A percentile compares a stretch with the other conserved stretches of the same genome.
Evolutionary conservation across 2,888 invertebrate species (phyloP).

Genomic region (Spialia ferax): DNA sequence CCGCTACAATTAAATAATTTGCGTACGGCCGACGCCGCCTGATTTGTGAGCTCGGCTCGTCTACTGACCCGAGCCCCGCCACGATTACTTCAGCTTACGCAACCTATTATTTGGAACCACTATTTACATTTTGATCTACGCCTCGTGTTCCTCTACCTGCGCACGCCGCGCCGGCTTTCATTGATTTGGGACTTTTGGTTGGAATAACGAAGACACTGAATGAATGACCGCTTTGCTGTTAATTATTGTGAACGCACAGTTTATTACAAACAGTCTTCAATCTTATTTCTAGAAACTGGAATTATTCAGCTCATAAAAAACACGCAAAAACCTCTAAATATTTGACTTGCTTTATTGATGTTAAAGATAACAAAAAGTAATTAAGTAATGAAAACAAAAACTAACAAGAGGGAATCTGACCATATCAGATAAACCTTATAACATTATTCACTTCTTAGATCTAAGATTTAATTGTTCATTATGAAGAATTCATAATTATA

Average conservation of each 20-base stretch:
- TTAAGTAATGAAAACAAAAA: no score
- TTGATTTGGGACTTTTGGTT: slow-evolving; percentile 5
- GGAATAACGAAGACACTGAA: background rate
- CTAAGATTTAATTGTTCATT: no score
- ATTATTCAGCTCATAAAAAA: no score
- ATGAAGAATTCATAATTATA: no score
- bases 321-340: no score
- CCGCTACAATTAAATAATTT: slow-evolving; percentile 80
- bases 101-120: slow-evolving; percentile 44
- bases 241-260: background rate
- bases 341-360: no score
- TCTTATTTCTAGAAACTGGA: no score
- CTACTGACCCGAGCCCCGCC: slow-evolving; percentile 50
- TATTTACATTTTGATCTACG: slow-evolving; percentile 48
- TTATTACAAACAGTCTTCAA: background rate
- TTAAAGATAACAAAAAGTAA: no score
- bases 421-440: no score
- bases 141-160: slow-evolving; percentile 18
- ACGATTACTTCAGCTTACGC: slow-evolving; percentile 36
- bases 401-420: no score
- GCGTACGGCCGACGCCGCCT: slow-evolving; percentile 65
- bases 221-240: background rate
- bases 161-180: background rate
- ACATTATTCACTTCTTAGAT: no score
- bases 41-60: slow-evolving; percentile 64